Evolutionary conservation across 2,797 vertebrate genomes (phyloP).

Genomic region (Otus scops): DNA sequence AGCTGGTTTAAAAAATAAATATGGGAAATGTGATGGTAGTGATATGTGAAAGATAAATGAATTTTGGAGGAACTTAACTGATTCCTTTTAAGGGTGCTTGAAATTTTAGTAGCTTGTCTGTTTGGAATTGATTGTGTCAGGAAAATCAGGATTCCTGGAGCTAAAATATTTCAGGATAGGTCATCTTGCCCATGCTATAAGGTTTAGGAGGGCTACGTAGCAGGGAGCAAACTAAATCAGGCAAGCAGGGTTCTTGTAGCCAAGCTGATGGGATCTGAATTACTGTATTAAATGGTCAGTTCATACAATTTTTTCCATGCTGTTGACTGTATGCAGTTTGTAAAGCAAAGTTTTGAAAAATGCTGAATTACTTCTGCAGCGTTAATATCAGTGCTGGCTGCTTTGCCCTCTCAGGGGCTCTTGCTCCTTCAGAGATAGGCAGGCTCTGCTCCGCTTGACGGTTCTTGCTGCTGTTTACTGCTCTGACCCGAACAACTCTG

Average conservation of each 20-base stretch:
- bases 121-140: neutral
- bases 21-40: neutral
- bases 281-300: neutral
- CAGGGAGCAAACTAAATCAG: neutral
- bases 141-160: neutral
- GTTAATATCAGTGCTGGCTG: neutral
- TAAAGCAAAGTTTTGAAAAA: neutral
- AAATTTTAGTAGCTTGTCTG: neutral
- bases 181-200: neutral
- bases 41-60: neutral
- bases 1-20: neutral
- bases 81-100: neutral
- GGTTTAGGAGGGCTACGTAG: neutral
- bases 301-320: neutral
- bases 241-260: neutral
- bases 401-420: neutral
- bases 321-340: neutral
- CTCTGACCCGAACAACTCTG: fast-evolving
- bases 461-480: neutral
- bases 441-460: neutral
- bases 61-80: neutral
- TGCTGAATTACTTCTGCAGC: neutral
- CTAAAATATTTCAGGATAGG: neutral
- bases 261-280: neutral
- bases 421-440: neutral